phyloP scores from a whole-genome alignment of 2,797 vertebrate species.

The Sebastes trivittatus region DNA sequence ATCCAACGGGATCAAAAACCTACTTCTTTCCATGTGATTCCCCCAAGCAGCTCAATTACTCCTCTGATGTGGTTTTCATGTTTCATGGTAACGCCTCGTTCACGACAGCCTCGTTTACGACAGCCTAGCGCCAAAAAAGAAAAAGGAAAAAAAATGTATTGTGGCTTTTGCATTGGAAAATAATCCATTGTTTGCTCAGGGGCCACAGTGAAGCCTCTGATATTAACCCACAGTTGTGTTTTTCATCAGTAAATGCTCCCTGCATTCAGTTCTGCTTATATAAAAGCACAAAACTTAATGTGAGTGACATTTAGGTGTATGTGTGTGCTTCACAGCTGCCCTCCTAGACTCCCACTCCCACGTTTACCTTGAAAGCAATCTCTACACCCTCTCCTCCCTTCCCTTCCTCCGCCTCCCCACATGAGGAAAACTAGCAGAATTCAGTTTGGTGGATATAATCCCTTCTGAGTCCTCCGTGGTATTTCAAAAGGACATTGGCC shows the following conservation, averaged over 20 bases:
- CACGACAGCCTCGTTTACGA: conserved; percentile 51
- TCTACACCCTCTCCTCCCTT: background rate
- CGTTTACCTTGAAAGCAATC: conserved; percentile 49
- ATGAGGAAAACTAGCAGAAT: background rate
- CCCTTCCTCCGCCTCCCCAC: background rate
- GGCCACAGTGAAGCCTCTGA: background rate
- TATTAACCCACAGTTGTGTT: background rate
- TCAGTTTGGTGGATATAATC: conserved; percentile 60
- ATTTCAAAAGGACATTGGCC: conserved; percentile 68
- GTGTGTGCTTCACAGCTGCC: conserved; percentile 20
- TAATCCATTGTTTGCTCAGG: conserved; percentile 17
- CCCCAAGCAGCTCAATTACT: conserved; percentile 46
- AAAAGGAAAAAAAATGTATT: conserved; percentile 18
- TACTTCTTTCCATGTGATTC: conserved; percentile 39
- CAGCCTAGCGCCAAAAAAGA: conserved; percentile 10
- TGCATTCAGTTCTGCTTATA: conserved; percentile 20
- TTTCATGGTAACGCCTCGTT: conserved; percentile 39
- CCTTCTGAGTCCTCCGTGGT: conserved; percentile 48
- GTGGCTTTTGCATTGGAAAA: conserved; percentile 14
- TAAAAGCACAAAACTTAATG: conserved; percentile 30
- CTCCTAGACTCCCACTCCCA: conserved; percentile 22
- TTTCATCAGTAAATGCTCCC: conserved; percentile 12
- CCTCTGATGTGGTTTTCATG: conserved; percentile 56
- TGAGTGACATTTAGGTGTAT: conserved; percentile 39
- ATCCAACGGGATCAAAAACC: conserved; percentile 16